A percentile compares a stretch with the other conserved stretches of the same genome.
Conservation (phyloP, 1,140 invertebrate genomes). For the Bombus soroeensis region DNA sequence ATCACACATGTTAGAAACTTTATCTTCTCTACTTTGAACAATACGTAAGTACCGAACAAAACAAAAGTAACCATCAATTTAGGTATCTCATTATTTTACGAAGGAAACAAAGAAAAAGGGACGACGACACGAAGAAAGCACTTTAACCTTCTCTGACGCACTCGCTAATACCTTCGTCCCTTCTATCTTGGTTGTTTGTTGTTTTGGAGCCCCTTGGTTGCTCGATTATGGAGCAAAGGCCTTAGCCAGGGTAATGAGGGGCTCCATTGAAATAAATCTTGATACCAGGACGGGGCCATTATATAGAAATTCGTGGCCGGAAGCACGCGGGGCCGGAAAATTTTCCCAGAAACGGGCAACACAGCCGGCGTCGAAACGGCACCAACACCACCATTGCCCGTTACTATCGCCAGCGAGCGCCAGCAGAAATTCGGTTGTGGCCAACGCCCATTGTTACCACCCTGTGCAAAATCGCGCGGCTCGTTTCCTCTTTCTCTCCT, state of each 20-base stretch:
- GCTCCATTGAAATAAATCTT: constrained; percentile 52
- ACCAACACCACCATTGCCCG: too few relatives aligned
- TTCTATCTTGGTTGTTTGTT: constrained; percentile 22
- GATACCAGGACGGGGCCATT: constrained; percentile 66
- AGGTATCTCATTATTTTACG: not conserved
- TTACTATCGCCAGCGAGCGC: constrained; percentile 16
- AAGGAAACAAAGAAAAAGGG: not conserved
- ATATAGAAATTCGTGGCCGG: constrained; percentile 72
- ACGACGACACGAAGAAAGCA: not conserved
- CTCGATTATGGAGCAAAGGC: constrained; percentile 25
- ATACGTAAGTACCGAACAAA: not conserved
- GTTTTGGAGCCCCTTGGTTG: not conserved
- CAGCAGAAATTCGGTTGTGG: constrained; percentile 16
- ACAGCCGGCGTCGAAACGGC: not conserved
- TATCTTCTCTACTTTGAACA: not conserved
- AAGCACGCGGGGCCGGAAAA: constrained; percentile 60
- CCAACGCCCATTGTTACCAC: constrained; percentile 26
- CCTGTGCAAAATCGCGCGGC: constrained; percentile 52
- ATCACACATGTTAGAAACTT: not conserved
- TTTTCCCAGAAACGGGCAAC: constrained; percentile 49
- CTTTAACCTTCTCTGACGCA: not conserved
- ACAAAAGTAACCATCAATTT: not conserved
- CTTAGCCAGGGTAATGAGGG: constrained; percentile 34
- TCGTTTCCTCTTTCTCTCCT: constrained; percentile 59
- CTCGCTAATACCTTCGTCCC: not conserved